Evolutionary conservation across 2,888 invertebrate genomes (phyloP).

Genomic region (Amorpha juglandis): DNA sequence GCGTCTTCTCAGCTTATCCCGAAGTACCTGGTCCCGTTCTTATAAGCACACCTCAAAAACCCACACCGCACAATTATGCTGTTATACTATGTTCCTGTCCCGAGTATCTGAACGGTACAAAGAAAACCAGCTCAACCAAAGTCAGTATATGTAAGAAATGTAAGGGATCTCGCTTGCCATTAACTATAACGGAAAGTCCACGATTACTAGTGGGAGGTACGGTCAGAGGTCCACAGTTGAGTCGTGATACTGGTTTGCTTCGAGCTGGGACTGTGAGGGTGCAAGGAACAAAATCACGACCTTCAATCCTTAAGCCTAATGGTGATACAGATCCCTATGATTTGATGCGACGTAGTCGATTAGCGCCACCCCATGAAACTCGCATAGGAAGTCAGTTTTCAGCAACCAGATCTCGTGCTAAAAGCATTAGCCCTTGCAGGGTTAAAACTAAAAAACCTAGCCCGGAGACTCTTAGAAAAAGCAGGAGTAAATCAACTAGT

Average conservation of each 20-base stretch:
- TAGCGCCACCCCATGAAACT: conserved; percentile 86
- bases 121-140: conserved; percentile 88
- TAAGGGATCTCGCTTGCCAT: conserved; percentile 90
- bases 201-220: conserved; percentile 85
- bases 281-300: conserved; percentile 84
- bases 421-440: conserved; percentile 84
- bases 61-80: conserved; percentile 86
- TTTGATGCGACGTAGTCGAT: conserved; percentile 90
- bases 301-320: conserved; percentile 86
- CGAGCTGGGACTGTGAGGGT: conserved; percentile 87
- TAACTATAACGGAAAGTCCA: conserved; percentile 86
- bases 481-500: conserved; percentile 77
- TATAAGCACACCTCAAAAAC: conserved; percentile 82
- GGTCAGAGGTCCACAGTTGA: conserved; percentile 82
- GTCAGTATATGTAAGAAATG: conserved; percentile 93
- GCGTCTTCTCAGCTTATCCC: conserved; percentile 78
- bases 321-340: conserved; percentile 90
- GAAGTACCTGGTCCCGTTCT: conserved; percentile 77
- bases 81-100: conserved; percentile 92
- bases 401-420: conserved; percentile 77
- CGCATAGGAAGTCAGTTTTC: conserved; percentile 81
- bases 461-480: conserved; percentile 70
- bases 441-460: conserved; percentile 81
- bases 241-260: conserved; percentile 73
- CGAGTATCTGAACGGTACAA: conserved; percentile 91